Base-by-base conservation (phyloP, 2,888 invertebrate species). In the Drosophila crucigera region DNA sequence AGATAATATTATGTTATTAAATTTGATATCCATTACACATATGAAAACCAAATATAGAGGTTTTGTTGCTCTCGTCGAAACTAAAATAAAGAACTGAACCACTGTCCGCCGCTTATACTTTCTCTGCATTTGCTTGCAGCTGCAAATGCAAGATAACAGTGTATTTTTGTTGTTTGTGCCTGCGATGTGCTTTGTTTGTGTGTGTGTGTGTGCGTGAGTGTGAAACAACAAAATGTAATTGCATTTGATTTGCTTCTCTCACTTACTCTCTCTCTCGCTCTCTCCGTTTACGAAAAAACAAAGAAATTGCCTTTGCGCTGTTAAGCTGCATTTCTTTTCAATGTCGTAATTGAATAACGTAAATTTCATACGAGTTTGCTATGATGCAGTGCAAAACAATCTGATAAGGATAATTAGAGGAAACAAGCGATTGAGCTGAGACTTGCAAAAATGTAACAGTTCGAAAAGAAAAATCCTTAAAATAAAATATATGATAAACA, bases 351-450 rank as follows among this genome's bases (percentile, higher is more conserved):
- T 25, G 22, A 53, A 47, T 63, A 74, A 35, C 58, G 79, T 73
- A 73, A 62, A 41, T 22, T 30, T 4, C 22, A 50, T 37, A 54
- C 41, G 41, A 25, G 41, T 11, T 41, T 43, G 16, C 19, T 25
- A 31, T 41, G 25, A n/a, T 53, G 41, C 11, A 31, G 4, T 22
- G 50, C 52, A 58, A 33, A 16, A 53, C 39, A 65, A 88, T 71
- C 75, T 80, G 71, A 84, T 73, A 79, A 77, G 61, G 69, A 75
- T 67, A 80, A 84, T 80, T 80, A 68, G 47, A 41, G 68, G 56
- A 50, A 75, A 55, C 61, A 61, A 76, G 31, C 39, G 41, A 77
- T 68, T 59, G 47, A 47, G 31, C 53, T 39, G 33, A 19, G 49
- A 63, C 58, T 19, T 25, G 22, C 22, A 30, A 39, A 52, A 3